These are phyloP conservation scores for Vollenhovia emeryi DNA, from an alignment of 1,140 invertebrate genomes.

Conservation along the genomic window DNA sequence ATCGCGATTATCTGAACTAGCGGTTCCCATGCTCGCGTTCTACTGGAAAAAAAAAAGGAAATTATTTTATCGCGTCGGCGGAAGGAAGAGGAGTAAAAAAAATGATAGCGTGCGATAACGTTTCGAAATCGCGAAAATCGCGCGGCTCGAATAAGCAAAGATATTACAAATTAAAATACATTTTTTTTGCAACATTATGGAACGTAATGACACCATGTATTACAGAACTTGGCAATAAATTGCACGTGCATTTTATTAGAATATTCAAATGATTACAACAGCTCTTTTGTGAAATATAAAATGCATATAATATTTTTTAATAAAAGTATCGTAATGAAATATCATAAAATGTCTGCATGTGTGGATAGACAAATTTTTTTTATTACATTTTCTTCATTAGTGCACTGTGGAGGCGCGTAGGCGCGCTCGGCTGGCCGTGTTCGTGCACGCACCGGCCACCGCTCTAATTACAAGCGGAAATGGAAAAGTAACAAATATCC, in stretches of 20 bases:
- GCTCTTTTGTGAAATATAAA: not conserved
- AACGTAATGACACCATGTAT: not conserved
- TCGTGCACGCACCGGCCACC: not conserved
- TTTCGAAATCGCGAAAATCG: conserved; percentile 39
- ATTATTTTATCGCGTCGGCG: not conserved
- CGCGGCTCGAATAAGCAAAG: not conserved
- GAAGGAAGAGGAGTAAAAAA: not conserved
- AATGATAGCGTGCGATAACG: conserved; percentile 11
- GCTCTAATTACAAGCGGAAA: conserved; percentile 71
- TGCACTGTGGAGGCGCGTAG: not conserved
- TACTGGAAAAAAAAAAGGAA: not conserved
- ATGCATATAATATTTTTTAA: not conserved
- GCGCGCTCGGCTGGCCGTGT: not conserved
- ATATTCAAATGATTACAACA: not conserved
- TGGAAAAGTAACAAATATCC: conserved; percentile 62
- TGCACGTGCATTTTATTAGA: not conserved
- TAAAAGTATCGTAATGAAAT: not conserved
- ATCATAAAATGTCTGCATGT: not conserved
- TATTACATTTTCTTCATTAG: not conserved
- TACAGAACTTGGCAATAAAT: too few relatives aligned
- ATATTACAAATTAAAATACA: not conserved
- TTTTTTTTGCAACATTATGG: not conserved
- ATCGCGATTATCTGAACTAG: not conserved
- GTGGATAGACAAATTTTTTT: not conserved
- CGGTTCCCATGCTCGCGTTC: not conserved